Percentiles rank a stretch among this genome's conserved stretches.
These are phyloP conservation scores for Silurus glanis DNA, from an alignment of 2,113 vertebrate species.

Conservation along the genomic window DNA sequence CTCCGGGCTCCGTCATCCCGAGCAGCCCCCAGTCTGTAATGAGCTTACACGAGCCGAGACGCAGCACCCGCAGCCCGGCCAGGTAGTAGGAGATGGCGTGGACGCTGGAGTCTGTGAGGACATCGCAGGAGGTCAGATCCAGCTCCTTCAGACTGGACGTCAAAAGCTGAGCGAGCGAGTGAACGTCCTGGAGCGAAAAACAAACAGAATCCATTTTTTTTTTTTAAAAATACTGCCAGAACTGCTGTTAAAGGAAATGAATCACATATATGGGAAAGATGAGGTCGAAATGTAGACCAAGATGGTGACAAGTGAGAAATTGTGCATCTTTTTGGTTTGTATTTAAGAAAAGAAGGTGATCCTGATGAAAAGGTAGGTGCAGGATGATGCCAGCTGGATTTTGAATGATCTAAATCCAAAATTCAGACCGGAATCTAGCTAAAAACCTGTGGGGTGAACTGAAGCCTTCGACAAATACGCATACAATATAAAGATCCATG, in stretches of 20 bases:
- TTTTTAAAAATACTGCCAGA: neutral
- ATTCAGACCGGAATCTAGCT: too few species aligned
- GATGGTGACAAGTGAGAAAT: too few species aligned
- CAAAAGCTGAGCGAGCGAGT: conserved; percentile 68
- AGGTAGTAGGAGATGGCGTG: conserved; percentile 73
- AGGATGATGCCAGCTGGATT: too few species aligned
- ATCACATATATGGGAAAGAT: neutral
- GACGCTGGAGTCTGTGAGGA: conserved; percentile 75
- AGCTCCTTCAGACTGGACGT: conserved; percentile 68
- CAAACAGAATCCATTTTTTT: neutral
- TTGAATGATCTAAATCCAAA: too few species aligned
- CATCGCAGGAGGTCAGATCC: conserved; percentile 78
- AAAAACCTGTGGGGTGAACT: too few species aligned
- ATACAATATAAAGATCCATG: too few species aligned
- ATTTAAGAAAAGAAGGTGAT: too few species aligned
- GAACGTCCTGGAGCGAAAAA: conserved; percentile 69
- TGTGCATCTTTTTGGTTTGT: too few species aligned
- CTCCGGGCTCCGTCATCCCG: conserved; percentile 68
- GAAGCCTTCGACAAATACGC: too few species aligned
- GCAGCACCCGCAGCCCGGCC: conserved; percentile 71
- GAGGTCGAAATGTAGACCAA: too few species aligned
- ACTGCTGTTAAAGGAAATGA: neutral
- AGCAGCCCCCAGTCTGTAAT: conserved; percentile 81
- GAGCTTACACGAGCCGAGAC: conserved; percentile 79
- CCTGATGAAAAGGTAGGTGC: too few species aligned